Conservation (phyloP, 2,888 invertebrate species). For the Liodrosophila aerea region DNA sequence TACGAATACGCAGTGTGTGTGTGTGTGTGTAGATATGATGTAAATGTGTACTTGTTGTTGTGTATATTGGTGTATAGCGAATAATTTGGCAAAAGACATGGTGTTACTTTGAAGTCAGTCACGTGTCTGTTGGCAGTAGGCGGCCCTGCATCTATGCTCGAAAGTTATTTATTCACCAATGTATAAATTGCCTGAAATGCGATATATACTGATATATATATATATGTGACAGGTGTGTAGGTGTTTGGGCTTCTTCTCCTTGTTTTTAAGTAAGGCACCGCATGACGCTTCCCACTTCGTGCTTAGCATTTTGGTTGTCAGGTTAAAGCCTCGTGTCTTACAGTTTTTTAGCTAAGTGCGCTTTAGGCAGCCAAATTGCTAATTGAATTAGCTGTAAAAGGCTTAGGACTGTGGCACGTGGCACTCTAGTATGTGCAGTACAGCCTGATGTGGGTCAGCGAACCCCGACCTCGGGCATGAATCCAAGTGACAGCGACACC, state of each 20-base stretch:
- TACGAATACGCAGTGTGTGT: slow-evolving; percentile 1
- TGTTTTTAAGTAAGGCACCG: too few species aligned
- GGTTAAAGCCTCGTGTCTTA: slow-evolving; percentile 15
- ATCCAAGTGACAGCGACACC: too few species aligned
- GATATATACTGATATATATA: slow-evolving; percentile 16
- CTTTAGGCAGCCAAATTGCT: slow-evolving; percentile 34
- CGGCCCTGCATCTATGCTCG: not conserved
- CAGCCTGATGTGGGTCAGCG: slow-evolving; percentile 54
- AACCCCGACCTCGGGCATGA: not conserved
- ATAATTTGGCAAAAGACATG: slow-evolving; percentile 41
- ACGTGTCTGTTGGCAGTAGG: slow-evolving; percentile 8
- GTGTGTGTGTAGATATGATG: slow-evolving; percentile 27
- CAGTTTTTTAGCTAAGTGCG: slow-evolving; percentile 1
- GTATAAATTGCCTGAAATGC: slow-evolving; percentile 18
- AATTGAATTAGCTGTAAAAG: slow-evolving; percentile 64
- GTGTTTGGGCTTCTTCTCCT: slow-evolving; percentile 3
- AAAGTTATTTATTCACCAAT: slow-evolving; percentile 67
- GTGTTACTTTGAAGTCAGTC: slow-evolving; percentile 55
- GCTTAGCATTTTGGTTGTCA: not conserved
- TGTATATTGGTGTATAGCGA: too few species aligned
- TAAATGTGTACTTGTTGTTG: too few species aligned
- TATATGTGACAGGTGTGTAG: slow-evolving; percentile 15
- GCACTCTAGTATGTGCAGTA: slow-evolving; percentile 16
- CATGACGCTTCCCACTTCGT: slow-evolving; percentile 25
- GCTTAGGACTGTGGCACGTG: slow-evolving; percentile 59